Percentiles rank a stretch among this genome's conserved stretches.
phyloP scores from a whole-genome alignment of 1,140 invertebrate species.

The Melipona quadrifasciata region DNA sequence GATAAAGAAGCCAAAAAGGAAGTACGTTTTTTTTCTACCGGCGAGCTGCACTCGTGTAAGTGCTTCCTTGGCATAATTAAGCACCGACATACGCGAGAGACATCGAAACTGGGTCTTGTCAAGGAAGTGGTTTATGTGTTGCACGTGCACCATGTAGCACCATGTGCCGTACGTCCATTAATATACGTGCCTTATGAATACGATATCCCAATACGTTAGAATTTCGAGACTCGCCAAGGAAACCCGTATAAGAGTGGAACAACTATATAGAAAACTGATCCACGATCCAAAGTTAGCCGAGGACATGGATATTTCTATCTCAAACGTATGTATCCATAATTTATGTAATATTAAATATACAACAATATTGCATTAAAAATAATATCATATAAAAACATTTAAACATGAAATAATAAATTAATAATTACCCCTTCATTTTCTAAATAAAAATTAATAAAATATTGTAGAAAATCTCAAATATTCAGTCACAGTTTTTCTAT shows the following conservation, averaged over 20 bases:
- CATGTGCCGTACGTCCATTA: constrained; percentile 35
- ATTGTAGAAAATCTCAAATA: neutral
- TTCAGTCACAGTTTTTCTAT: neutral
- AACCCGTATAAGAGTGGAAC: constrained; percentile 12
- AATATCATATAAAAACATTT: too few species aligned
- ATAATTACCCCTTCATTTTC: too few species aligned
- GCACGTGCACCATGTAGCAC: constrained; percentile 46
- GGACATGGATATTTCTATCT: too few species aligned
- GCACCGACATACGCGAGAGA: constrained; percentile 33
- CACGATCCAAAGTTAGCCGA: too few species aligned
- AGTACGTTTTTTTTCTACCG: neutral
- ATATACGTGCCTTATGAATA: constrained; percentile 46
- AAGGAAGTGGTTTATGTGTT: constrained; percentile 54
- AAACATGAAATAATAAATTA: too few species aligned
- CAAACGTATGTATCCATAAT: too few species aligned
- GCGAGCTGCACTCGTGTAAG: constrained; percentile 33
- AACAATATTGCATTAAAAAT: too few species aligned
- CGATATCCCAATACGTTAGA: constrained; percentile 38
- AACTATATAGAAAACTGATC: constrained; percentile 38
- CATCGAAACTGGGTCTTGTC: constrained; percentile 56
- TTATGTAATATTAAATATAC: too few species aligned
- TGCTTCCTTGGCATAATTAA: constrained; percentile 47
- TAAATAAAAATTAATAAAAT: too few species aligned
- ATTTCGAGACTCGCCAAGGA: constrained; percentile 47
- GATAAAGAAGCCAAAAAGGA: constrained; percentile 17